These are phyloP conservation scores for Siderastrea siderea DNA, from an alignment of 92 coral and sea anemone species.

Conservation along the genomic window DNA sequence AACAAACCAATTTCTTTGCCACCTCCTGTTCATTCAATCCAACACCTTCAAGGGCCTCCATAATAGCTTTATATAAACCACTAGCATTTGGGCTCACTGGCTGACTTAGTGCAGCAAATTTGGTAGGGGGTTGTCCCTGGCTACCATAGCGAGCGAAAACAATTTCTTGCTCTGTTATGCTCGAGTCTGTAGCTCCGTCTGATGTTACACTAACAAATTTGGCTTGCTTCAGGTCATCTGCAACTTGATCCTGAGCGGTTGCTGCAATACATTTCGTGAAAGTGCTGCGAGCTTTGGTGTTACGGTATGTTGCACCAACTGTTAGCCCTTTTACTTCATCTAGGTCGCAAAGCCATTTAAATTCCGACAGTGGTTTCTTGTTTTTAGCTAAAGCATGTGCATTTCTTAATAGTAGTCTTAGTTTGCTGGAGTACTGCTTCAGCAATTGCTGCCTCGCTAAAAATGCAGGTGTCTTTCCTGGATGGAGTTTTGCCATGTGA, in stretches of 20 bases:
- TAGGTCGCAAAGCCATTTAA: constrained; percentile 14
- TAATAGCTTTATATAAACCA: constrained; percentile 31
- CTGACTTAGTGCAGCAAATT: constrained; percentile 17
- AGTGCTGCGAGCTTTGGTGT: constrained; percentile 31
- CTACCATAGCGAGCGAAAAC: constrained; percentile 16
- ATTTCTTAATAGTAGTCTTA: constrained; percentile 33
- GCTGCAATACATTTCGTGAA: constrained; percentile 29
- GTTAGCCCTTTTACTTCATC: constrained; percentile 27
- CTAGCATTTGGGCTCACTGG: constrained; percentile 18
- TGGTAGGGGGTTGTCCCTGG: constrained; percentile 7
- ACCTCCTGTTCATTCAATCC: constrained; percentile 19
- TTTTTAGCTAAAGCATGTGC: constrained; percentile 18
- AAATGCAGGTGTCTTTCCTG: constrained; percentile 26
- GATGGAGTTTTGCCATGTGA: constrained; percentile 12
- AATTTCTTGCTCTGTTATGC: constrained; percentile 31
- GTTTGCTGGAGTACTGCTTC: constrained; percentile 23
- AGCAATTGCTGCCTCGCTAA: constrained; percentile 30
- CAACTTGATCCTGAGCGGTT: constrained; percentile 31
- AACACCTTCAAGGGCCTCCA: constrained; percentile 15
- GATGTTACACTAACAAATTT: constrained; percentile 14
- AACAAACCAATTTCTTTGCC: constrained; percentile 31
- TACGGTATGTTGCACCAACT: constrained; percentile 21
- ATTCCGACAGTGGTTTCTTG: constrained; percentile 8
- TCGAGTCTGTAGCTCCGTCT: constrained; percentile 27
- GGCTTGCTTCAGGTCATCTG: background rate